phyloP scores from a whole-genome alignment of 2,113 vertebrate species.

The Eurypyga helias region DNA sequence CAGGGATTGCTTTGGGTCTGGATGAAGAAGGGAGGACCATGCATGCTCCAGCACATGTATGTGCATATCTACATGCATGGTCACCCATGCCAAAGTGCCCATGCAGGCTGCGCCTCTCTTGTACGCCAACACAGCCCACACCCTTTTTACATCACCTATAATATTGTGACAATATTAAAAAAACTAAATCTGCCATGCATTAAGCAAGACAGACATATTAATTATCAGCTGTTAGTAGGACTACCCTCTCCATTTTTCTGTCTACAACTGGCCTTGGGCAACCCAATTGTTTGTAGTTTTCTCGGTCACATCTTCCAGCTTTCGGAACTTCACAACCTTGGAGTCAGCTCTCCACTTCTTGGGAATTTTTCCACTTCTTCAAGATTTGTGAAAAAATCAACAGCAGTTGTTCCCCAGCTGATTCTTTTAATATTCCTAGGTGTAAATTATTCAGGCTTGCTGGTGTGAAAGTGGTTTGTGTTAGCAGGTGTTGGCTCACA shows the following conservation, averaged over 20 bases:
- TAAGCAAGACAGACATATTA: not conserved
- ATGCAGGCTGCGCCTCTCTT: not conserved
- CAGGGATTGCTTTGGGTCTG: fast-evolving
- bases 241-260: not conserved
- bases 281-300: not conserved
- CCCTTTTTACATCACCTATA: not conserved
- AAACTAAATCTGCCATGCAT: not conserved
- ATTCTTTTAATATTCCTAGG: not conserved
- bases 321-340: not conserved
- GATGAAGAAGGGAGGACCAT: not conserved
- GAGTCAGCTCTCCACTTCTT: not conserved
- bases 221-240: not conserved
- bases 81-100: fast-evolving
- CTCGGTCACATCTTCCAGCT: not conserved
- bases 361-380: not conserved
- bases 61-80: fast-evolving
- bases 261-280: not conserved
- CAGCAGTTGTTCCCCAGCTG: not conserved
- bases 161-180: not conserved
- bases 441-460: not conserved
- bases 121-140: not conserved
- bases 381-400: not conserved
- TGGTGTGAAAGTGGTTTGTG: not conserved
- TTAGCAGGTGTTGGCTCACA: not conserved
- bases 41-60: fast-evolving